These are phyloP conservation scores for Drosophila malerkotliana DNA, from an alignment of 1,140 invertebrate genomes.

Conservation along the genomic window DNA sequence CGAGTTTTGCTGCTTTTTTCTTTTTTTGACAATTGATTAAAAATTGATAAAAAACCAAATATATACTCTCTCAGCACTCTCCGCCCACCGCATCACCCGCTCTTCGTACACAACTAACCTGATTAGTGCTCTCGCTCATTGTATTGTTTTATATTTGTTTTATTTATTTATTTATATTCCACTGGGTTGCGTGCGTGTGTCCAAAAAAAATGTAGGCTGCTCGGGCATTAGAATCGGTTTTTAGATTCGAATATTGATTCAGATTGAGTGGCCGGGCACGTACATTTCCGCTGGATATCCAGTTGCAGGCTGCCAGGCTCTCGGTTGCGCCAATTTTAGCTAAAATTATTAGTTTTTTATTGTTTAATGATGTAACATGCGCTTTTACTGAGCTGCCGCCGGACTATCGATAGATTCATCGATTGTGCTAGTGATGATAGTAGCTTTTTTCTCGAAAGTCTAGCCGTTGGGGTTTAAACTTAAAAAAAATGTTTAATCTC, in stretches of 20 bases:
- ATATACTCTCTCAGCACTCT: neutral
- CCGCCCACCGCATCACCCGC: slow-evolving; percentile 2
- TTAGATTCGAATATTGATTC: slow-evolving; percentile 20
- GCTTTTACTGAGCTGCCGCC: slow-evolving; percentile 7
- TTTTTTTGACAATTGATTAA: slow-evolving; percentile 23
- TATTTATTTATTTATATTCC: slow-evolving; percentile 26
- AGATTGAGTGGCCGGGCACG: slow-evolving; percentile 20
- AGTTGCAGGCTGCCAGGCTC: slow-evolving; percentile 16
- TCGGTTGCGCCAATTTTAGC: slow-evolving; percentile 5
- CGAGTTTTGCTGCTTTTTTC: too few relatives aligned
- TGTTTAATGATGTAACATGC: slow-evolving; percentile 60
- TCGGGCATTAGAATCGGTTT: slow-evolving; percentile 13
- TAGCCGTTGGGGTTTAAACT: neutral
- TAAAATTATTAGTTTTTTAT: slow-evolving; percentile 39
- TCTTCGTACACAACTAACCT: slow-evolving; percentile 43
- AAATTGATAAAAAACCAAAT: slow-evolving; percentile 22
- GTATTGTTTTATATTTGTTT: slow-evolving; percentile 49
- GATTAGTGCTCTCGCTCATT: slow-evolving; percentile 78
- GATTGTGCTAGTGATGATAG: neutral
- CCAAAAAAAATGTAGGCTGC: neutral
- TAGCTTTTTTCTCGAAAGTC: neutral
- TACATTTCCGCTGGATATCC: slow-evolving; percentile 27
- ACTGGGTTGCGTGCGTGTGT: slow-evolving; percentile 3
- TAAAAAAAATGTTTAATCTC: neutral
- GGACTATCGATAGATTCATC: slow-evolving; percentile 8